phyloP scores from a whole-genome alignment of 1,140 invertebrate genomes.

The Himalopsyche phryganea region DNA sequence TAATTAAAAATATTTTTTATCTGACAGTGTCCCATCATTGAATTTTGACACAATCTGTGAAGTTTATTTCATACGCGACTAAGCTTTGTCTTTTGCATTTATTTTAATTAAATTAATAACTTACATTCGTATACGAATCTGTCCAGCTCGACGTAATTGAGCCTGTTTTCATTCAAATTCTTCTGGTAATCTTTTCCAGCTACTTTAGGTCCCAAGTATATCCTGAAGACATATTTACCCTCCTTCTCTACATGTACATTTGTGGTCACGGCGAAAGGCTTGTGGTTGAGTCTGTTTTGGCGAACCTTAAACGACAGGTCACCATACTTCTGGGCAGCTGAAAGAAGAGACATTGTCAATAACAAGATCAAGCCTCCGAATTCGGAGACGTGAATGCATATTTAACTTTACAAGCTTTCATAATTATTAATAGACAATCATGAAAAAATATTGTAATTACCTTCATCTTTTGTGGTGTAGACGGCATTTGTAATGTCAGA shows the following conservation, averaged over 20 bases:
- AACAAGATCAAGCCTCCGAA: too few species aligned
- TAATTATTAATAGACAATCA: too few species aligned
- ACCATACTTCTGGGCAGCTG: slow-evolving; percentile 33
- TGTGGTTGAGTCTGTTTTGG: slow-evolving; percentile 59
- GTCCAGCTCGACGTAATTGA: slow-evolving; percentile 57
- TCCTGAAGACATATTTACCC: slow-evolving; percentile 50
- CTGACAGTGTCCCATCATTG: too few species aligned
- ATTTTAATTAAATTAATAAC: background rate
- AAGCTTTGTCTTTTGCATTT: too few species aligned
- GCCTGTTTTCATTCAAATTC: slow-evolving; percentile 49
- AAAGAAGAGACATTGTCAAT: too few species aligned
- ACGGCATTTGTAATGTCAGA: slow-evolving; percentile 54
- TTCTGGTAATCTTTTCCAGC: slow-evolving; percentile 49
- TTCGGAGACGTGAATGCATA: too few species aligned
- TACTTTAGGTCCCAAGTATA: slow-evolving; percentile 59
- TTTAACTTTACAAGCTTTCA: too few species aligned
- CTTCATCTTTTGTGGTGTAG: slow-evolving; percentile 39
- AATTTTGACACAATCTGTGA: too few species aligned
- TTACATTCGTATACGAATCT: slow-evolving; percentile 50
- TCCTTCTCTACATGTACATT: slow-evolving; percentile 49
- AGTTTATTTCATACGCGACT: too few species aligned
- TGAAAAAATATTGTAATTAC: slow-evolving; percentile 37
- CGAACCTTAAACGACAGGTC: slow-evolving; percentile 45
- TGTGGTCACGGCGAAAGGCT: slow-evolving; percentile 59
- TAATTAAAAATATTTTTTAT: too few species aligned